Evolutionary conservation across 2,113 vertebrate species (phyloP).

Genomic region (Calyptommatus sinebrachiatus): DNA sequence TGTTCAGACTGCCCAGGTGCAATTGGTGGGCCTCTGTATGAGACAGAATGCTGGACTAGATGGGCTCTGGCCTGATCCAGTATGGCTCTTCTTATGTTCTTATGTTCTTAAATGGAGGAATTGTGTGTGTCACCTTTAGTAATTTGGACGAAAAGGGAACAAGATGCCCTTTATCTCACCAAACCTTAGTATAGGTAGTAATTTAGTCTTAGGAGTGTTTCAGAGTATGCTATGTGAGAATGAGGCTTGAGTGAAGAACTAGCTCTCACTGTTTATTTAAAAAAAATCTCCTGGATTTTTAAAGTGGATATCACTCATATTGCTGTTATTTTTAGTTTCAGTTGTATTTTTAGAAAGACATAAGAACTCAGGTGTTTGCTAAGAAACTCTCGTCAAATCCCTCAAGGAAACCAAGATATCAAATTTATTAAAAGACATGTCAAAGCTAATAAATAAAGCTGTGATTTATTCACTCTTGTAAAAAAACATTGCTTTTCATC

Average conservation of each 20-base stretch:
- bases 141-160: too few species aligned
- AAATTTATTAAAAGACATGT: neutral
- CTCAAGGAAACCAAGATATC: neutral
- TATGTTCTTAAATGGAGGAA: too few species aligned
- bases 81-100: too few species aligned
- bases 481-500: neutral
- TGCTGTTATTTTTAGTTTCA: neutral
- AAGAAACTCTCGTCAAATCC: neutral
- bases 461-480: neutral
- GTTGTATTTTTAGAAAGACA: neutral
- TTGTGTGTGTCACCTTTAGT: too few species aligned
- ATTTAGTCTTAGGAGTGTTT: too few species aligned
- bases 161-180: too few species aligned
- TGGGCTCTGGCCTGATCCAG: too few species aligned
- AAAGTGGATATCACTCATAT: neutral
- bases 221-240: too few species aligned
- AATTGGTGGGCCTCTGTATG: too few species aligned
- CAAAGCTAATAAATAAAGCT: neutral
- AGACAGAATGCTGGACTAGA: too few species aligned
- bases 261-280: neutral
- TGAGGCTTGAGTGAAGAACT: neutral
- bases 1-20: too few species aligned
- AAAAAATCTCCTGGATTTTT: neutral
- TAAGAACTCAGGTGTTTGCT: neutral
- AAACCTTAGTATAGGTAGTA: too few species aligned